Base-by-base conservation (phyloP, 2,797 vertebrate genomes). In the Pipistrellus pygmaeus region DNA sequence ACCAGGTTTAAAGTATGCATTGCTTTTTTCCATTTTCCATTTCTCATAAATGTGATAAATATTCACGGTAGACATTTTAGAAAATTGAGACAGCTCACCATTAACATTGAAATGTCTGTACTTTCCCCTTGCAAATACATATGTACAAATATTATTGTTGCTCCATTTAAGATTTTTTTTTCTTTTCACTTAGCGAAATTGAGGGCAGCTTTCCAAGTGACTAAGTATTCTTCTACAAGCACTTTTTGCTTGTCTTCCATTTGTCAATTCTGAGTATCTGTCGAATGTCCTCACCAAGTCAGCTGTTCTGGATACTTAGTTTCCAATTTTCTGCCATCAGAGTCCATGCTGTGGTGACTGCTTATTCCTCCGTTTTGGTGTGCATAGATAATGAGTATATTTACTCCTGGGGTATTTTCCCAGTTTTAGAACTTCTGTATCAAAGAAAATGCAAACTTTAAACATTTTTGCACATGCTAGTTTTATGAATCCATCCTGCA, bases 91-190 rank as follows among this genome's bases (percentile, higher is more conserved):
- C 46, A 60, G 76, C 20, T 82, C 27, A 82, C 14, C 20, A 27
- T 64, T 57, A 88, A 51, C 57, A 64, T 90, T 84, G 76, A 89
- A 83, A 57, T 85, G 69, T 53, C 11, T 78, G 6, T 89, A 57
- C n/a, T 84, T 93, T 62, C 80, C 32, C 76, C 64, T 4, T 93
- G 81, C 35, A 87, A 89, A 86, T 80, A 38, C 25, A 71, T 55
- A 23, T 14, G 7, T 51, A 35, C 23, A 32, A 41, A 62, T 85
- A 78, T 62, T 57, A 17, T 69, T 86, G 2, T 76, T 25, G 66
- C 4, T 27, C 10, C 66, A 6, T 51, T 71, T 41, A 60, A 51
- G 46, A 53, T 15, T 57, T 27, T 93, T 71, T 48, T 14, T 77
- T n/a, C n/a, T n/a, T 51, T 17, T 64, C 15, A 10, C 62, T 91